Evolutionary conservation across 2,113 vertebrate genomes (phyloP).

Genomic region (Mastomys coucha): DNA sequence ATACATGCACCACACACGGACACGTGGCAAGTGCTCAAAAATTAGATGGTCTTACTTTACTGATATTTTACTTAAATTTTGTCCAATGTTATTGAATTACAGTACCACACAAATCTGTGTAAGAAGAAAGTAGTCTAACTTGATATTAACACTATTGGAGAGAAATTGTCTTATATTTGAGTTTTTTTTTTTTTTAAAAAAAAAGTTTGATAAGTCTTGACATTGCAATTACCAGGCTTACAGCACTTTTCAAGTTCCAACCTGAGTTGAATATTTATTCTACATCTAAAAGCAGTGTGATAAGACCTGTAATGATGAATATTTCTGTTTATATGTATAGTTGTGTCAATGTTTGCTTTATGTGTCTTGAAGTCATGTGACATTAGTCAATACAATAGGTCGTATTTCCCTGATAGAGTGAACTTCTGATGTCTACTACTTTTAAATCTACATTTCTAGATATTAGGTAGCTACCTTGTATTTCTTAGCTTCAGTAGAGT

Average conservation of each 20-base stretch:
- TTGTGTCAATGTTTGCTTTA: background rate
- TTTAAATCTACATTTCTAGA: conserved; percentile 18
- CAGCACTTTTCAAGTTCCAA: background rate
- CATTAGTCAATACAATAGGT: background rate
- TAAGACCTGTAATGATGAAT: background rate
- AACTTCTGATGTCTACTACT: background rate
- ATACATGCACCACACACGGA: too few species aligned
- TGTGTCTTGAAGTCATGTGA: background rate
- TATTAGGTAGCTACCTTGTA: background rate
- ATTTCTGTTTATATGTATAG: background rate
- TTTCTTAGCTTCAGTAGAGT: background rate
- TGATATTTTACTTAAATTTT: background rate
- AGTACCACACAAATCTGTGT: background rate
- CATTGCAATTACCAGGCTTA: background rate
- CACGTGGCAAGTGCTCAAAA: background rate
- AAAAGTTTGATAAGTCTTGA: background rate
- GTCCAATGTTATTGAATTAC: background rate
- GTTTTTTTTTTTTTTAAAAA: background rate
- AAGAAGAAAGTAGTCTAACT: background rate
- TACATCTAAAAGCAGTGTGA: background rate
- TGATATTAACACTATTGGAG: background rate
- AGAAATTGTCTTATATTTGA: background rate
- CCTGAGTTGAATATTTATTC: background rate
- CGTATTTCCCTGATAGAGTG: background rate
- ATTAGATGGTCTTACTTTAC: background rate